Conservation (phyloP, 2,113 vertebrate species). For the Suncus etruscus region DNA sequence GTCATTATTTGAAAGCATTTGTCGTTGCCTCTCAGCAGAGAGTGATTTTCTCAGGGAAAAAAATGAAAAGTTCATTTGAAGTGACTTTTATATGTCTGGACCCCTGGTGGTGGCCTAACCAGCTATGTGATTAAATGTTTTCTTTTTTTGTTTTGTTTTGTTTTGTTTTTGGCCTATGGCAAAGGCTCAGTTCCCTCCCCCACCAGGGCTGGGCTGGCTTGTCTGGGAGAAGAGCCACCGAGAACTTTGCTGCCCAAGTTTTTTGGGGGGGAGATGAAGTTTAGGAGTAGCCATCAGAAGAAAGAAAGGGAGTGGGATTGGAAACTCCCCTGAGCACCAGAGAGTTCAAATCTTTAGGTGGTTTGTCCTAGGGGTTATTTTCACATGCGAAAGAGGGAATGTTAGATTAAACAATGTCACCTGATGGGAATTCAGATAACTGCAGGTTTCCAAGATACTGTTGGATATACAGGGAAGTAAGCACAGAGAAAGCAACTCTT, state of each 20-base stretch:
- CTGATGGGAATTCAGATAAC: conserved; percentile 79
- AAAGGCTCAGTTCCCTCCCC: background rate
- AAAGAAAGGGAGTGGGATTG: conserved; percentile 37
- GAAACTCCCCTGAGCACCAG: conserved; percentile 56
- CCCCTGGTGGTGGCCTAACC: background rate
- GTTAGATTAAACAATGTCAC: conserved; percentile 79
- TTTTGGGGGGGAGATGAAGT: fast-evolving
- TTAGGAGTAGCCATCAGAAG: background rate
- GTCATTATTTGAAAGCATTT: conserved; percentile 7
- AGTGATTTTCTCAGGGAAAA: background rate
- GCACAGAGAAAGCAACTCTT: conserved; percentile 35
- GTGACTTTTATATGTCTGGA: conserved; percentile 21
- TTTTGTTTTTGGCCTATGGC: conserved; percentile 30
- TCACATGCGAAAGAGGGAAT: conserved; percentile 66
- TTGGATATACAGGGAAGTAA: conserved; percentile 52
- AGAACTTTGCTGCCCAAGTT: background rate
- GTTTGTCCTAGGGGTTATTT: conserved; percentile 64
- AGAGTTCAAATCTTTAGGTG: conserved; percentile 48
- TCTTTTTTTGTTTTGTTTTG: background rate
- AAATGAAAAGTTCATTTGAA: background rate
- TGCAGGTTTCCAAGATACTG: conserved; percentile 75
- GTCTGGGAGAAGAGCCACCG: background rate
- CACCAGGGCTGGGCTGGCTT: background rate
- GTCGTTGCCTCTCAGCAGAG: conserved; percentile 21
- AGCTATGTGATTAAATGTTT: conserved; percentile 1